Conservation (phyloP, 2,888 invertebrate species). For the Drosophila cognata region DNA sequence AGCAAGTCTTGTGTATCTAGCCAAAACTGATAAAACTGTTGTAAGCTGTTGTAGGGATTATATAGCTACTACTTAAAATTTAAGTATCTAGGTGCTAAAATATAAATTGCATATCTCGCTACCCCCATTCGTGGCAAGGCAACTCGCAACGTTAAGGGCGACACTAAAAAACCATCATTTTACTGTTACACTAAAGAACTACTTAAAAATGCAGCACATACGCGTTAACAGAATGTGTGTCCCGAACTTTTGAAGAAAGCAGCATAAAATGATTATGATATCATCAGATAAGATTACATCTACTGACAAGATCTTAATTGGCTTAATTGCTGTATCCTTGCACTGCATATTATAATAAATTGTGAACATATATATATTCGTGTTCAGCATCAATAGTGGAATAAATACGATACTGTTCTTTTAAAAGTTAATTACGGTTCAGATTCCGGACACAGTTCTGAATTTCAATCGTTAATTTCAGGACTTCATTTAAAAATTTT, state of each 20-base stretch:
- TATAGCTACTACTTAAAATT: conserved; percentile 35
- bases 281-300: not conserved
- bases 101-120: conserved; percentile 42
- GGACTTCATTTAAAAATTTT: too few species aligned
- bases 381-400: not conserved
- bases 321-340: not conserved
- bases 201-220: not conserved
- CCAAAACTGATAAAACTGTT: not conserved
- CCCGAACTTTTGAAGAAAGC: not conserved
- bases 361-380: not conserved
- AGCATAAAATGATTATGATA: not conserved
- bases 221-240: not conserved
- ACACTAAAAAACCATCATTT: conserved; percentile 41
- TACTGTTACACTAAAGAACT: conserved; percentile 14
- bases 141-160: not conserved
- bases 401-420: not conserved
- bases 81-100: conserved; percentile 32
- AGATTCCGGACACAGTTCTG: not conserved
- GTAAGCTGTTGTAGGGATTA: conserved; percentile 32
- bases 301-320: not conserved
- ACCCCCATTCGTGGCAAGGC: conserved; percentile 2
- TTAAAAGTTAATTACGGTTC: not conserved
- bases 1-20: not conserved
- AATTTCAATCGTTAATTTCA: not conserved
- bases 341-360: not conserved